Evolutionary conservation across 2,888 invertebrate species (phyloP).

Genomic region (Steinernema carpocapsae): DNA sequence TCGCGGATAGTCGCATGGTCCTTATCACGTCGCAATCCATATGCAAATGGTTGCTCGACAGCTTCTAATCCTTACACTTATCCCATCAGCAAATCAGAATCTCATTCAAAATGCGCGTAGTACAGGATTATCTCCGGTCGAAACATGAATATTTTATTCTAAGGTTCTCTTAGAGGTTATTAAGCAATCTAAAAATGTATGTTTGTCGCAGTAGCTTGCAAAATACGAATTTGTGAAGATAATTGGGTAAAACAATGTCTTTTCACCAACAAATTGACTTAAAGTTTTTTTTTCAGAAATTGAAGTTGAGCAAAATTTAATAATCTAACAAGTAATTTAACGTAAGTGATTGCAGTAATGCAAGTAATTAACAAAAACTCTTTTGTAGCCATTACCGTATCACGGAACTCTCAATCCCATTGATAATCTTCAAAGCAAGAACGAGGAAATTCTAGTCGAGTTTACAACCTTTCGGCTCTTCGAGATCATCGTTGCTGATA

Average conservation of each 20-base stretch:
- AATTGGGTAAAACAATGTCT: too few relatives aligned
- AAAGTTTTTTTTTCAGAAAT: too few relatives aligned
- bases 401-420: background rate
- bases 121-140: slow-evolving; percentile 16
- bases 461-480: background rate
- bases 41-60: background rate
- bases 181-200: too few relatives aligned
- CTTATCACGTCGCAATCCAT: slow-evolving; percentile 10
- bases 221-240: too few relatives aligned
- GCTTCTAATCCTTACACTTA: slow-evolving; percentile 6
- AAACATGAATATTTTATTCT: slow-evolving; percentile 1
- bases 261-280: too few relatives aligned
- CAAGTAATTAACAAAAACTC: too few relatives aligned
- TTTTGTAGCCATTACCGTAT: slow-evolving; percentile 10
- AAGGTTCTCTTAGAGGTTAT: background rate
- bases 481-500: slow-evolving; percentile 15
- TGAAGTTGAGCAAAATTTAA: too few relatives aligned
- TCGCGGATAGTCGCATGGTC: background rate
- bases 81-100: slow-evolving; percentile 20
- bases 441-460: background rate
- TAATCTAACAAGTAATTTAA: too few relatives aligned
- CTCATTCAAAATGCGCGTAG: background rate
- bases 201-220: too few relatives aligned
- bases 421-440: background rate
- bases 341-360: too few relatives aligned